These are phyloP conservation scores for Sphenodon punctatus DNA, from an alignment of 2,797 vertebrate species.

Conservation along the genomic window DNA sequence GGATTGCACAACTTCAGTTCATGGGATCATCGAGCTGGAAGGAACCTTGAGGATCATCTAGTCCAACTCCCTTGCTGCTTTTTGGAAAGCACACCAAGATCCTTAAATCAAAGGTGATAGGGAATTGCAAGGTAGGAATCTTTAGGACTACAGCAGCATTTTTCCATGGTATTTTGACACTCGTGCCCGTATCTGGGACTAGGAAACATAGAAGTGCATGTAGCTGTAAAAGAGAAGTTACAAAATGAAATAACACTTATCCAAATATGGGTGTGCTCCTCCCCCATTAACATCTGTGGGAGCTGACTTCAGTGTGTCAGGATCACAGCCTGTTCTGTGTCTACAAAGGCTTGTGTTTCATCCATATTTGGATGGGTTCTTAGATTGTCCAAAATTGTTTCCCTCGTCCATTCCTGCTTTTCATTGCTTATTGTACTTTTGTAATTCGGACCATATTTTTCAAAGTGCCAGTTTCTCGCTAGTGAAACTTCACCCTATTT, in stretches of 20 bases:
- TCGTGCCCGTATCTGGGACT: fast-evolving
- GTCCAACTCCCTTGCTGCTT: too few species aligned
- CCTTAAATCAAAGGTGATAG: not conserved
- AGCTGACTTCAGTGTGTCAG: too few species aligned
- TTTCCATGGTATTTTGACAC: fast-evolving
- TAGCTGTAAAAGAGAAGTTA: fast-evolving
- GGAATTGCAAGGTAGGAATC: fast-evolving
- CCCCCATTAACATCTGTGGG: too few species aligned
- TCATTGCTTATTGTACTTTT: not conserved
- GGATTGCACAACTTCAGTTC: too few species aligned
- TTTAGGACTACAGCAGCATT: fast-evolving
- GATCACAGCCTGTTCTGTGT: too few species aligned
- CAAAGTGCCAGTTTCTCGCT: conserved; percentile 42
- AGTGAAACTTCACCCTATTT: conserved; percentile 31
- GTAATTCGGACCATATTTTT: conserved; percentile 23
- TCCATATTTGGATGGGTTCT: not conserved
- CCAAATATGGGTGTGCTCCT: too few species aligned
- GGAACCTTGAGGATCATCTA: too few species aligned
- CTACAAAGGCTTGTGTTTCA: too few species aligned
- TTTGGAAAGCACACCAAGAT: fast-evolving
- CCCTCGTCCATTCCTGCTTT: not conserved
- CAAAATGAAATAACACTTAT: fast-evolving
- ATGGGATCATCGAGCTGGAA: too few species aligned
- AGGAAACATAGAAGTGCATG: not conserved
- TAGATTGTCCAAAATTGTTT: not conserved